These are phyloP conservation scores for Sciaenops ocellatus DNA, from an alignment of 2,797 vertebrate genomes.

Conservation along the genomic window DNA sequence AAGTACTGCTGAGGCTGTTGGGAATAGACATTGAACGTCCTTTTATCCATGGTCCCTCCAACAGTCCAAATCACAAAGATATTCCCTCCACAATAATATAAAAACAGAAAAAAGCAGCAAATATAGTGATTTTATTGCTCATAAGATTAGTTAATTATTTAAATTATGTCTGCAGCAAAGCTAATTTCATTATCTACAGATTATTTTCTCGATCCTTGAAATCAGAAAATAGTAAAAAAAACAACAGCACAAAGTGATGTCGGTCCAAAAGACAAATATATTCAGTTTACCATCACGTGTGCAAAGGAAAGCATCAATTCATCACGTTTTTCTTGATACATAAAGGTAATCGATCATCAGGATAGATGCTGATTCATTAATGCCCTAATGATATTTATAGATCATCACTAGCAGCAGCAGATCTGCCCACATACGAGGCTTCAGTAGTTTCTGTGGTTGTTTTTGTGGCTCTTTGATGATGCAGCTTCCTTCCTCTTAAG, in stretches of 20 bases:
- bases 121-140: neutral
- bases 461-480: neutral
- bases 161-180: neutral
- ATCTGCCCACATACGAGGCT: neutral
- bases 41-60: too few species aligned
- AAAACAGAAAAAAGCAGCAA: neutral
- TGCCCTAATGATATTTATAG: neutral
- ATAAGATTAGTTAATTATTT: neutral
- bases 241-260: neutral
- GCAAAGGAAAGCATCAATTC: neutral
- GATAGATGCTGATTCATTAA: neutral
- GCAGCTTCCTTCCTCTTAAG: constrained; percentile 5
- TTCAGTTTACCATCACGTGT: neutral
- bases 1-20: too few species aligned
- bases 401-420: neutral
- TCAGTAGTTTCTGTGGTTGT: neutral
- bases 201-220: neutral
- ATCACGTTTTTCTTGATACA: neutral
- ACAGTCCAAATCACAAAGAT: neutral
- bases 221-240: too few species aligned
- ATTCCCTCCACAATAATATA: neutral
- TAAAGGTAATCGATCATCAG: neutral
- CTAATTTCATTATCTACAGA: neutral
- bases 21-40: too few species aligned
- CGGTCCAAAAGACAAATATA: neutral